Percentiles rank a stretch among this genome's conserved stretches.
phyloP scores from a whole-genome alignment of 2,797 vertebrate species.

The Scolopax rusticola region DNA sequence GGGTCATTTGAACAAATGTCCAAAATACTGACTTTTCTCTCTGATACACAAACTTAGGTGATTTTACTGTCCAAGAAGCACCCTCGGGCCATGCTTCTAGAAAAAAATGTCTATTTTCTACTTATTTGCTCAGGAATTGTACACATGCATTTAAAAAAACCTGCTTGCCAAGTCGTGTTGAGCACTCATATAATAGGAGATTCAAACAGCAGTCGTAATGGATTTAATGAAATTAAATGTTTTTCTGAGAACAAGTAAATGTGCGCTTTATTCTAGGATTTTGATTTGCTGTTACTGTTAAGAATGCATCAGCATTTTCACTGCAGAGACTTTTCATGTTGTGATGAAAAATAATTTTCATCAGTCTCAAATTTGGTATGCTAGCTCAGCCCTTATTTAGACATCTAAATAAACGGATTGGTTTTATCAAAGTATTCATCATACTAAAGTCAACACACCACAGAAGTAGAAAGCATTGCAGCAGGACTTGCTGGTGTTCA shows the following conservation, averaged over 20 bases:
- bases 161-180: neutral
- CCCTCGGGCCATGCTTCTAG: neutral
- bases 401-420: neutral
- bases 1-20: neutral
- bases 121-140: neutral
- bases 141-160: neutral
- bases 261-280: neutral
- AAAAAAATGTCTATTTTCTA: neutral
- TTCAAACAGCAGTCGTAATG: neutral
- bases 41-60: neutral
- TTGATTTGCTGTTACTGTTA: neutral
- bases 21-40: neutral
- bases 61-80: neutral
- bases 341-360: slow-evolving; percentile 33
- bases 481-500: neutral
- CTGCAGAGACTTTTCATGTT: neutral
- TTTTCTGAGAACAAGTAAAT: neutral
- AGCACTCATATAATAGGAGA: neutral
- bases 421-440: slow-evolving; percentile 10
- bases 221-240: neutral
- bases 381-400: neutral
- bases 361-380: neutral
- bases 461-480: neutral
- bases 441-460: neutral
- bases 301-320: slow-evolving; percentile 2